Percentiles rank a stretch among this genome's conserved stretches.
These are phyloP conservation scores for Dolichopus griseipennis DNA, from an alignment of 2,888 invertebrate species.

Conservation along the genomic window DNA sequence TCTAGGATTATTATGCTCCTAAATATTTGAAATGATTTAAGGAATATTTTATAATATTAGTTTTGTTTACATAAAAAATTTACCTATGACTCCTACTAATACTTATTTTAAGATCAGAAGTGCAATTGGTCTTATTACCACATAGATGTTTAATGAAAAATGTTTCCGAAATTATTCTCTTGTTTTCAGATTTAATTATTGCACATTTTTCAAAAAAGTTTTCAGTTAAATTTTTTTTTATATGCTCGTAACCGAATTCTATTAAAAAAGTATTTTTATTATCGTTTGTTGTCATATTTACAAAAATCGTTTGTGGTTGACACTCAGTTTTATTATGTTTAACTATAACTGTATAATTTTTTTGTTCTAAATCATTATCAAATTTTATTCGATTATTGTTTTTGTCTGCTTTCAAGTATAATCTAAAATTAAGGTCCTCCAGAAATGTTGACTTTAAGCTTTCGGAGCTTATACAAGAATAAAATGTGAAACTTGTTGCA, in stretches of 20 bases:
- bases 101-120: neutral
- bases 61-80: too few species aligned
- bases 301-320: neutral
- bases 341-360: neutral
- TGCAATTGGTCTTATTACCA: neutral
- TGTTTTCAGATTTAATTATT: neutral
- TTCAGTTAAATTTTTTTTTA: neutral
- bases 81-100: neutral
- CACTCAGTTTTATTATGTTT: neutral
- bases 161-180: neutral
- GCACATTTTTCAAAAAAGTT: neutral
- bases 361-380: neutral
- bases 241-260: neutral
- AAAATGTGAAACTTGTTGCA: constrained; percentile 22
- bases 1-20: too few species aligned
- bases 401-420: neutral
- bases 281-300: neutral
- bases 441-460: constrained; percentile 10
- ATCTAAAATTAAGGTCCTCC: neutral
- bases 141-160: neutral
- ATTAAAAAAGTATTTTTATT: neutral
- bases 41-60: too few species aligned
- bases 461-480: constrained; percentile 21
- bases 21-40: too few species aligned
- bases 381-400: neutral